A percentile compares a stretch with the other conserved stretches of the same genome.
These are phyloP conservation scores for Chromis chromis DNA, from an alignment of 2,797 vertebrate genomes.

Conservation along the genomic window DNA sequence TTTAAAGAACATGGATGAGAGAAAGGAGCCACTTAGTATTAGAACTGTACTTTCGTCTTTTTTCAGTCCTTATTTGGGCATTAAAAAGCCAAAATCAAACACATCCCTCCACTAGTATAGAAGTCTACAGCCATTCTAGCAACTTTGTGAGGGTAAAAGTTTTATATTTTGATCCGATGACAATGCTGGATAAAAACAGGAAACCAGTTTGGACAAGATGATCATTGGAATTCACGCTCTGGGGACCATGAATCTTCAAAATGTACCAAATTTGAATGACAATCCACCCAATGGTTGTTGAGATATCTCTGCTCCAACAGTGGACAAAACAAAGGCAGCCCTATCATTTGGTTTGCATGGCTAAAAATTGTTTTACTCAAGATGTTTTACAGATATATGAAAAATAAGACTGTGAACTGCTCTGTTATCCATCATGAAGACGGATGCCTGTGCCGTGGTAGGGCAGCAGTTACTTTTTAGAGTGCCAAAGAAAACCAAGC, in stretches of 20 bases:
- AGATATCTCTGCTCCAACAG: no score
- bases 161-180: no score
- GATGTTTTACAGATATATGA: neutral
- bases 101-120: neutral
- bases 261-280: no score
- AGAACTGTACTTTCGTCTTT: neutral
- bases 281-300: no score
- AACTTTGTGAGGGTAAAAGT: neutral
- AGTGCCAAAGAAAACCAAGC: slow-evolving; percentile 11
- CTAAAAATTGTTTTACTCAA: neutral
- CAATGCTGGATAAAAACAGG: no score
- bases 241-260: no score
- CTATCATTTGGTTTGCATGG: no score
- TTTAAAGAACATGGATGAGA: neutral
- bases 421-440: slow-evolving; percentile 3
- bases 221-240: no score
- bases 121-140: neutral
- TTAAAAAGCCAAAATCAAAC: neutral
- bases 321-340: neutral
- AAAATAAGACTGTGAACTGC: neutral
- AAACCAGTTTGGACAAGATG: no score
- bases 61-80: neutral
- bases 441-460: neutral
- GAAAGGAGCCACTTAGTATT: neutral
- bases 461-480: neutral